Base-by-base conservation (phyloP, 2,797 vertebrate species). In the Echiichthys vipera region DNA sequence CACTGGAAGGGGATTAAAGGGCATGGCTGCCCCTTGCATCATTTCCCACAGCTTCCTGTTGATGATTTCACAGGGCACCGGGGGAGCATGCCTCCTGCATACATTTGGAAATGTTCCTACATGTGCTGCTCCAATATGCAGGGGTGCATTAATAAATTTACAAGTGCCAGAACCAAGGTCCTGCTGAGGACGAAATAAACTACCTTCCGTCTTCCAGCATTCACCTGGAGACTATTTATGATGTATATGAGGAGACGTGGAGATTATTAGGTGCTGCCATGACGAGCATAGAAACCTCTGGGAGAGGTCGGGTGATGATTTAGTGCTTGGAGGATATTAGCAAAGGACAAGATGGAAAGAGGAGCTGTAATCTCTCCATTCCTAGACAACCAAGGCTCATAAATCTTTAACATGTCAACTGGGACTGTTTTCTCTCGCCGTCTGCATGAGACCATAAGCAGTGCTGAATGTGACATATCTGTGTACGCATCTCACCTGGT, bases 401-500 rank as follows among this genome's bases (percentile, higher is more conserved):
- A 82, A 86, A 87, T 85, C 49, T 66, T 24, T 8, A 61, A 71
- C 9, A 59, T 13, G 61, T 36, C 34, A 58, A 49, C 53, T 24
- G 30, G 9, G 62, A 53, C n/a, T 30, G 37, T 67, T 68, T 55
- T 36, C 57, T 29, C 5, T 65, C 50, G 18, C n/a, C 12, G 42
- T 59, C 17, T 13, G 12, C 17, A 7, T n/a, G 61, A 55, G 36
- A 64, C 14, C 2, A 11, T 64, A 73, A 61, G 74, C 14, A 43
- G 14, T 8, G 40, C 50, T 20, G 61, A 67, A 39, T 32, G 32
- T 40, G 45, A 70, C 14, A 27, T 5, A 15, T 66, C 25, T 27
- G 77, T 45, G 24, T 13, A 9, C 37, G 43, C 1, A 66, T 92
- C 96, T 96, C 92, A 99, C 98, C 66, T 99, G 98, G 94, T 99